phyloP scores from a whole-genome alignment of 2,888 invertebrate species.

The Drosophila recens region DNA sequence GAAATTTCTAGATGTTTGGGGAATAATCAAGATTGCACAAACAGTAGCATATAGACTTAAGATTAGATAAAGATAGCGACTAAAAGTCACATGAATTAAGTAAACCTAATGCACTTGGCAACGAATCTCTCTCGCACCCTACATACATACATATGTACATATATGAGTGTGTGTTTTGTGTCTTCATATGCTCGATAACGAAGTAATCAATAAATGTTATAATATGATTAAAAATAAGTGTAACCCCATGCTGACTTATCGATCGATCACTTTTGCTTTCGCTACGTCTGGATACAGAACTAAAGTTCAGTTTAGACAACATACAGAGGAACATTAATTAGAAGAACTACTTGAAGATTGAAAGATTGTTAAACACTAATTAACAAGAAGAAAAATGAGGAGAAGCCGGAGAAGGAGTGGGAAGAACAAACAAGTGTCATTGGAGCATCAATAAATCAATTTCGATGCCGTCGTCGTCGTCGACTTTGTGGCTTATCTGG shows the following conservation, averaged over 20 bases:
- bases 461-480: constrained; percentile 36
- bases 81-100: constrained; percentile 21
- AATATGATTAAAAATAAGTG: constrained; percentile 18
- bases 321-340: constrained; percentile 13
- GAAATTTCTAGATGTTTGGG: background rate
- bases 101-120: constrained; percentile 35
- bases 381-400: constrained; percentile 23
- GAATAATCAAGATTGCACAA: constrained; percentile 6
- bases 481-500: constrained; percentile 44
- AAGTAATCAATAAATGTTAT: constrained; percentile 22
- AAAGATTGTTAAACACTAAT: constrained; percentile 24
- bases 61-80: constrained; percentile 45
- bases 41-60: constrained; percentile 19
- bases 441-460: constrained; percentile 41
- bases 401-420: background rate
- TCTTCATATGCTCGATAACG: constrained; percentile 1
- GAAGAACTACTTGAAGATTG: constrained; percentile 20
- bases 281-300: background rate
- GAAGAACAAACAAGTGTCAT: constrained; percentile 18
- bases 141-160: background rate
- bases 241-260: constrained; percentile 5
- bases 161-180: background rate
- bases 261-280: constrained; percentile 29
- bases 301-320: constrained; percentile 4
- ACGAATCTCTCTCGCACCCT: constrained; percentile 9